Conservation (phyloP, 1,140 invertebrate genomes). For the Aculops lycopersici region DNA sequence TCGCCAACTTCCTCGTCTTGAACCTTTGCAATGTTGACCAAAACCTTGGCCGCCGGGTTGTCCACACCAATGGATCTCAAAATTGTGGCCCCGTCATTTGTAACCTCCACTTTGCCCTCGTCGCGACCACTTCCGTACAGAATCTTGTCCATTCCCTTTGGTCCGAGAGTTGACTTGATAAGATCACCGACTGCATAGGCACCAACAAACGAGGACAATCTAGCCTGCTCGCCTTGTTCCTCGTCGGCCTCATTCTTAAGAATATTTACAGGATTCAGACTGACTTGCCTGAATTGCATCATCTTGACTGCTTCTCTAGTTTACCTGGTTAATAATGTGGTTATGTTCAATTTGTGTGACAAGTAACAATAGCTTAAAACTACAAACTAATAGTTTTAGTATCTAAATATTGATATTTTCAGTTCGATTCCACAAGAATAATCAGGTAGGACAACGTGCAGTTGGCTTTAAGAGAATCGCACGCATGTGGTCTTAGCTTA, state of each 20-base stretch:
- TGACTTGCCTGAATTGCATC: conserved; percentile 19
- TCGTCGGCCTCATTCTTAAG: conserved; percentile 81
- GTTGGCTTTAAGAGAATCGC: no score
- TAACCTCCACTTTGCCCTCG: conserved; percentile 63
- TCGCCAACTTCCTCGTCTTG: conserved; percentile 99
- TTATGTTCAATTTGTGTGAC: no score
- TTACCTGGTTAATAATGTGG: no score
- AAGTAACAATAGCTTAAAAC: no score
- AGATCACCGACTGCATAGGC: conserved; percentile 94
- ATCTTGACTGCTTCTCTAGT: no score
- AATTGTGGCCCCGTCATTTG: conserved; percentile 97
- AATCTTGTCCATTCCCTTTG: conserved; percentile 99
- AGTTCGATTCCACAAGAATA: no score
- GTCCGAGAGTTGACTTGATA: conserved; percentile 86
- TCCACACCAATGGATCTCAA: conserved; percentile 82
- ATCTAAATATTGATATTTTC: no score
- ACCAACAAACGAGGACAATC: conserved; percentile 75
- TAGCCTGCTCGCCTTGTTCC: conserved; percentile 53
- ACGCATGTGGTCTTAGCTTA: no score
- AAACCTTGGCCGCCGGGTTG: conserved; percentile 91
- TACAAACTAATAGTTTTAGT: no score
- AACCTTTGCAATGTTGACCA: conserved; percentile 25
- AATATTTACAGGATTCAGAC: conserved; percentile 68
- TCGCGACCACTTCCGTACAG: conserved; percentile 47
- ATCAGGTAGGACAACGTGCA: no score